Evolutionary conservation across 1,140 invertebrate genomes (phyloP).

Genomic region (Chlorops oryzae): DNA sequence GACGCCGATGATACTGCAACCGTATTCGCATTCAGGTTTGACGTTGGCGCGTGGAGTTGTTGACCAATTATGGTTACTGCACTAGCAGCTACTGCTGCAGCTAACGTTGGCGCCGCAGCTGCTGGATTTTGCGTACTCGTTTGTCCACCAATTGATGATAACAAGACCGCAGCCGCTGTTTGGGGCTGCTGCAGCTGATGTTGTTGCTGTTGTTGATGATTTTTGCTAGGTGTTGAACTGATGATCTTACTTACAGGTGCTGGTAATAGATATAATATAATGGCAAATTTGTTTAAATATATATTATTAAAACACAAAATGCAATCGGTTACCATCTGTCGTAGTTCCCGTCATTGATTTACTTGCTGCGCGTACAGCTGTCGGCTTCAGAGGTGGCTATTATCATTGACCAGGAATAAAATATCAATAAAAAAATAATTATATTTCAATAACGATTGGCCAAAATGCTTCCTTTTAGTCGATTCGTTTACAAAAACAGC

Average conservation of each 20-base stretch:
- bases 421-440: neutral
- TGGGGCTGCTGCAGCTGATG: conserved; percentile 24
- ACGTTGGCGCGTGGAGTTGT: conserved; percentile 39
- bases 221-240: conserved; percentile 48
- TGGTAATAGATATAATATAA: conserved; percentile 15
- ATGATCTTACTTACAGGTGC: conserved; percentile 42
- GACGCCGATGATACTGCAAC: conserved; percentile 10
- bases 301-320: neutral
- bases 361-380: conserved; percentile 58
- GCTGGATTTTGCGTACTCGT: conserved; percentile 4
- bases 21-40: conserved; percentile 21
- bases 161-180: conserved; percentile 26
- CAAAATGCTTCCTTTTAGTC: too few relatives aligned
- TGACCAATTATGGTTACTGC: conserved; percentile 24
- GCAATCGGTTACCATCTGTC: conserved; percentile 33
- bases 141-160: too few relatives aligned
- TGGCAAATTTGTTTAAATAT: neutral
- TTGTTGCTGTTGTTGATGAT: conserved; percentile 21
- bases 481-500: too few relatives aligned
- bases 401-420: conserved; percentile 12
- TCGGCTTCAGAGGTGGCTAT: conserved; percentile 64
- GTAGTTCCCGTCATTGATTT: conserved; percentile 53
- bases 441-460: too few relatives aligned
- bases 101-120: conserved; percentile 16
- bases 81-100: conserved; percentile 18